Conservation (phyloP, 2,888 invertebrate species). For the Trichopoda pennipes region DNA sequence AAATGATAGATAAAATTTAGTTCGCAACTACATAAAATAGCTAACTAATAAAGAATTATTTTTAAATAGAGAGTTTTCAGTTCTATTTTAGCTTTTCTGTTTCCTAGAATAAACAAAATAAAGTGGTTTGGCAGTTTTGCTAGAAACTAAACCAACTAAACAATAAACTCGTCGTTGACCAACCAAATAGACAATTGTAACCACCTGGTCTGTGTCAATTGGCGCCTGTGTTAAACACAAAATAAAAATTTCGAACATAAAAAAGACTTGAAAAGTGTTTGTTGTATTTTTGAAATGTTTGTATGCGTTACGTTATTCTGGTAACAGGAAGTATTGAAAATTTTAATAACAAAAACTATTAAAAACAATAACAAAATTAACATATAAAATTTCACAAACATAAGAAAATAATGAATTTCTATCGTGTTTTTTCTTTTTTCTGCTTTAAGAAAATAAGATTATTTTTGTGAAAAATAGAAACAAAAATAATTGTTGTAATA, state of each 20-base stretch:
- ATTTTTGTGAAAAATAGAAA: conserved; percentile 15
- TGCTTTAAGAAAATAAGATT: conserved; percentile 11
- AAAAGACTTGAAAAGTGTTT: conserved; percentile 42
- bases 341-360: conserved; percentile 50
- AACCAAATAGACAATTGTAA: conserved; percentile 53
- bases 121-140: conserved; percentile 66
- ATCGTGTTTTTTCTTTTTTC: neutral
- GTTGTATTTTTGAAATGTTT: conserved; percentile 34
- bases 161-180: conserved; percentile 30
- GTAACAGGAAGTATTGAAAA: conserved; percentile 3
- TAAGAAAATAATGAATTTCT: conserved; percentile 41
- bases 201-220: conserved; percentile 73
- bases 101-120: conserved; percentile 54
- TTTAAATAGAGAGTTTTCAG: conserved; percentile 41
- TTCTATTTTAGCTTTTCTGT: conserved; percentile 18
- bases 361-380: conserved; percentile 52
- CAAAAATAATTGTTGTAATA: conserved; percentile 43
- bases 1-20: conserved; percentile 48
- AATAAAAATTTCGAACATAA: conserved; percentile 47
- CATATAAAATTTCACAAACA: conserved; percentile 61
- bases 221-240: conserved; percentile 69
- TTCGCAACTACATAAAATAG: conserved; percentile 49
- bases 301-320: conserved; percentile 27
- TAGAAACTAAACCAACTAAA: conserved; percentile 48
- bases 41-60: conserved; percentile 61